Evolutionary conservation across 2,797 vertebrate species (phyloP), one percentile per base, ranked within the genome.

Genomic region (Anguilla pacifica): DNA sequence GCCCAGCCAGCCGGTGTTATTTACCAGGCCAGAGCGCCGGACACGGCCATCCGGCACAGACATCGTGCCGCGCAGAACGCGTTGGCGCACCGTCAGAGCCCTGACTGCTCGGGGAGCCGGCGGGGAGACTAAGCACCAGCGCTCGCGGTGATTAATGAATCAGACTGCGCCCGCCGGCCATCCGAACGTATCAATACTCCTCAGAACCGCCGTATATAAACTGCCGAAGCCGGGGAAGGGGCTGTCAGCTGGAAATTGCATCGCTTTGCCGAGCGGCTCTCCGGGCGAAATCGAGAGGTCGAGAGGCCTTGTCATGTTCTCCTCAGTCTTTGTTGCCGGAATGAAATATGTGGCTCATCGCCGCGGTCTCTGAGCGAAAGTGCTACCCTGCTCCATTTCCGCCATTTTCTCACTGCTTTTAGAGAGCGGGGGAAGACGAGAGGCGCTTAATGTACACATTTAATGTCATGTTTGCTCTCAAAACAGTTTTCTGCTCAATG

Each of bases 291-390:
- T 96, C 94, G 55, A 95, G 94, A 96, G 97, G 97, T 97, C 94
- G 97, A 94, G 95, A 96, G 96, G 96, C 95, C 96, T 96, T 96
- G 96, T 96, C 96, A 96, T 97, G 97, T 96, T 96, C 77, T 95
- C 96, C 77, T 95, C 96, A 96, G 95, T 96, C 96, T 96, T 70
- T 70, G n/a, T 70, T 95, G 94, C 96, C 94, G 93, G 93, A 94
- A 94, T 97, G 96, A 97, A 97, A 96, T 97, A 97, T 97, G 96
- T 96, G 96, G 96, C 97, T 97, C 96, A 96, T 97, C 96, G 95
- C 96, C 95, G 95, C 95, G 94, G 96, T 95, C 96, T 96, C 95
- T 96, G 94, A 96, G 96, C 95, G 95, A 96, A 96, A 94, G 96
- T 96, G 96, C 96, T 96, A 95, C 96, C 96, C 96, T 97, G 96